phyloP scores from a whole-genome alignment of 1,140 invertebrate genomes.

The Halyomorpha halys region DNA sequence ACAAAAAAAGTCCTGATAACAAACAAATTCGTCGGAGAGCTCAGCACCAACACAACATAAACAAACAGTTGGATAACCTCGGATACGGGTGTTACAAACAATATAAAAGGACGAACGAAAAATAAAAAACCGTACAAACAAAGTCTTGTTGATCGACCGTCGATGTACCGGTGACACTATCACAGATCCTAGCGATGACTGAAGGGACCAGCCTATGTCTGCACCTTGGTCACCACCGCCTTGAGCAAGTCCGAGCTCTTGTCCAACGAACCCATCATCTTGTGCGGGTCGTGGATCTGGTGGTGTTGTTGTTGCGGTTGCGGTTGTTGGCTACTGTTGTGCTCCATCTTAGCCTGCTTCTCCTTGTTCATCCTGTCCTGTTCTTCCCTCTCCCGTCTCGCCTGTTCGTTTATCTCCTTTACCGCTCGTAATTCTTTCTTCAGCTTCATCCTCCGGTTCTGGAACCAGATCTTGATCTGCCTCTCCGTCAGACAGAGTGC shows the following conservation, averaged over 20 bases:
- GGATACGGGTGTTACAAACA: constrained; percentile 6
- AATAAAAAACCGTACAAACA: constrained; percentile 7
- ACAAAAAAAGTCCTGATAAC: background rate
- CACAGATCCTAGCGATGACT: constrained; percentile 1
- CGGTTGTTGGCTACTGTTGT: constrained; percentile 48
- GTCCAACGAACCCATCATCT: constrained; percentile 30
- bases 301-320: constrained; percentile 42
- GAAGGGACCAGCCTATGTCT: constrained; percentile 28
- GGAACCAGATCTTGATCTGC: constrained; percentile 97
- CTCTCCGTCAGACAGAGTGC: constrained; percentile 90
- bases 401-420: constrained; percentile 91
- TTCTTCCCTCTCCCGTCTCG: constrained; percentile 76
- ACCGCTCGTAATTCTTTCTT: constrained; percentile 90
- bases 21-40: background rate
- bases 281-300: constrained; percentile 34
- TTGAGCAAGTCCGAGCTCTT: constrained; percentile 32
- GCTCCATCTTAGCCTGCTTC: constrained; percentile 62
- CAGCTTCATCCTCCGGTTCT: constrained; percentile 94
- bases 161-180: constrained; percentile 13
- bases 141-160: constrained; percentile 14
- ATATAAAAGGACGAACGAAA: too few species aligned
- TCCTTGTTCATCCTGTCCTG: constrained; percentile 84
- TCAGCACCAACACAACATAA: too few species aligned
- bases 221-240: constrained; percentile 31
- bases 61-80: background rate